Conservation (phyloP, 2,888 invertebrate species). For the Andrena hattorfiana region DNA sequence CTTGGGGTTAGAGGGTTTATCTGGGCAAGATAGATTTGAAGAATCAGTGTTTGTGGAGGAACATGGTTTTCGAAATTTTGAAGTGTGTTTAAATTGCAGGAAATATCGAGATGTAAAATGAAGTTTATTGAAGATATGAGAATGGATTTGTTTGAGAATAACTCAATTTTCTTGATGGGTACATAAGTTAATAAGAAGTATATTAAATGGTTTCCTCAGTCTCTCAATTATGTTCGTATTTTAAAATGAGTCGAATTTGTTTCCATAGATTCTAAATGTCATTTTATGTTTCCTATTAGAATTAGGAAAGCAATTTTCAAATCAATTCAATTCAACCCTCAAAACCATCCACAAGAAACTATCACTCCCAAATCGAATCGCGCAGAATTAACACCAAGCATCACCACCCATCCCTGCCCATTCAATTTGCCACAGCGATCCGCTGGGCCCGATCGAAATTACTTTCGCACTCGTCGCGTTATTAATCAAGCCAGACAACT, state of each 20-base stretch:
- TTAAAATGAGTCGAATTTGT: no score
- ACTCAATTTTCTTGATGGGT: no score
- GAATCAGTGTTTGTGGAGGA: not conserved
- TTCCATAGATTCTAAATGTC: no score
- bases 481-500: constrained; percentile 14
- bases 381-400: constrained; percentile 1
- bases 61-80: not conserved
- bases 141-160: no score
- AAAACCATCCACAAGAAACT: not conserved
- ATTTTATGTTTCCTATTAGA: no score
- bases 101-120: constrained; percentile 1
- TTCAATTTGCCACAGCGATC: constrained; percentile 7
- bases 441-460: constrained; percentile 10
- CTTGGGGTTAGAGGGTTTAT: not conserved
- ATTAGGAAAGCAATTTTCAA: no score
- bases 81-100: not conserved
- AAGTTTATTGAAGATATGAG: no score
- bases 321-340: not conserved
- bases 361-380: not conserved
- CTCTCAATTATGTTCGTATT: no score
- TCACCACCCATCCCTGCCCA: not conserved
- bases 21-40: not conserved
- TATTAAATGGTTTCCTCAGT: no score
- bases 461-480: constrained; percentile 11
- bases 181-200: no score